Base-by-base conservation (phyloP, 2,113 vertebrate genomes). In the Pterocles orientalis region DNA sequence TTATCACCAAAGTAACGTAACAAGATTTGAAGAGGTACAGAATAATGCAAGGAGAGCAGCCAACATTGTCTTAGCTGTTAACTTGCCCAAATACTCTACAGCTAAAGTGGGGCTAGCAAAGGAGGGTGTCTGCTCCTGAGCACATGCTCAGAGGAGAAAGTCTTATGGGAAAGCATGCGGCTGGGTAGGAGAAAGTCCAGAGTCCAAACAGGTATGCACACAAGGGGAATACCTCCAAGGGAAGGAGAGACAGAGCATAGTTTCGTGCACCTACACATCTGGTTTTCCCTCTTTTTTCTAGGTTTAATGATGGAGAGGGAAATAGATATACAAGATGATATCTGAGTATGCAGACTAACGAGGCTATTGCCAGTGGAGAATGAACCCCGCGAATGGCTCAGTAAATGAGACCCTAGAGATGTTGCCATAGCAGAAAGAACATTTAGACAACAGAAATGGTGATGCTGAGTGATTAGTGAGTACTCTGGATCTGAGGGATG, bases 1-100 rank as follows among this genome's bases (percentile, higher is more conserved):
- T 96, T 94, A 80, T 96, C 96, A 96, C 70, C 66, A 82, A 92
- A 96, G 90, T 82, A 95, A 96, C 50, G 0, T 50, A 77, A 86
- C 75, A 76, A 94, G 92, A 73, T 69, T 92, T 70, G 83, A 91
- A 86, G 81, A 95, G 91, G 83, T 57, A 89, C 70, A 81, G 73
- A 87, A 93, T 80, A 79, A 85, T 28, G 70, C 69, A 25, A 82
- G 84, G 88, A 89, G 92, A 62, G 83, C 92, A 80, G 81, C 50
- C 91, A 91, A 26, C 53, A 9, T 33, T 82, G 80, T 82, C 92
- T 70, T 71, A 76, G 68, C 50, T 54, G 48, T 43, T 88, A 41
- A 53, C 20, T 56, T 91, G 81, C 77, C 92, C 70, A 26, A 84
- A 69, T 4, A 10, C 12, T 16, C 1, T 11, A 45, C 3, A 62